Base-by-base conservation (phyloP, 2,888 invertebrate species). In the Strigamia transsilvanica region DNA sequence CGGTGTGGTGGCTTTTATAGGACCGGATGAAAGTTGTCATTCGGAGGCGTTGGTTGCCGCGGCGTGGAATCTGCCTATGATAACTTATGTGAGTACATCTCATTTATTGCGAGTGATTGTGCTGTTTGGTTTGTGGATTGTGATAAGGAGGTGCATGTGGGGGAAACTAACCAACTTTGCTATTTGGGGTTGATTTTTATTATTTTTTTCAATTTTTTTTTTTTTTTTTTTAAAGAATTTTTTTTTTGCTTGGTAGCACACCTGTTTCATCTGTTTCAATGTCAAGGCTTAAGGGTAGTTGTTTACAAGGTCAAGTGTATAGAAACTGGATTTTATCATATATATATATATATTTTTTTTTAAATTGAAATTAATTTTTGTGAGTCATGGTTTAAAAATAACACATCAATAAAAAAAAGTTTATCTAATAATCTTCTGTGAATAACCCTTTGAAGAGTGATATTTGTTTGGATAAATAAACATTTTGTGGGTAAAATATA, bases 1-100 rank as follows among this genome's bases (percentile, higher is more conserved):
- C 27, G 94, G 94, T 15, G 88, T 88, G 4, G 84, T 87, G 6
- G 89, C 87, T 0, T 89, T 88, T 85, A 87, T 89, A 66, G 89
- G 89, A 3, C 87, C 88, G 0, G 89, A 89, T 84, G 87, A 88
- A 79, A 87, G 86, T 42, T 89, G 89, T 84, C 87, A 86, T 79
- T 86, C 87, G 0, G 89, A 89, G 82, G 89, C 89, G 4, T 85
- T 87, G 46, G 86, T 89, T 6, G 89, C 89, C 0, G 87, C 88
- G 0, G 87, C 89, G 0, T 88, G 88, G 88, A 88, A 88, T 83
- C 85, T 88, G 13, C 88, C 89, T 0, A 87, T 89, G 86, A 87
- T 89, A 21, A 87, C 88, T 27, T 88, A 88, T 84, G 89, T 89
- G 85, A 87, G 89, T 87, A 21, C 15, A n/a, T 18, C 9, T 27